Base-by-base conservation (phyloP, 2,888 invertebrate genomes). In the Chrysodeixis includens region DNA sequence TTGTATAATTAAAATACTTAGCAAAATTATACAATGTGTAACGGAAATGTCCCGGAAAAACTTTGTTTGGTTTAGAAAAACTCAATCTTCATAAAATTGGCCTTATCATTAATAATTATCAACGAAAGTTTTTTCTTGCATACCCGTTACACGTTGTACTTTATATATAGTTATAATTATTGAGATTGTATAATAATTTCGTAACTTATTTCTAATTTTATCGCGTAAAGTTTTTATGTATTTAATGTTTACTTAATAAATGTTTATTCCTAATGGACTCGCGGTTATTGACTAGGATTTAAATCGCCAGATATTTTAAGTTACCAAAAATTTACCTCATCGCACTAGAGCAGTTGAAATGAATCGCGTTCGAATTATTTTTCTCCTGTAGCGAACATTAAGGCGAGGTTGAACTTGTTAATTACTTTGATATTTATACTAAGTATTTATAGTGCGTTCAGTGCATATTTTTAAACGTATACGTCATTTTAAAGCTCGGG, bases 301-400 rank as follows among this genome's bases (percentile, higher is more conserved):
- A 62, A 64, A 62, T 59, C 60, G 30, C 52, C 54, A 66, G 59
- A 59, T 76, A 76, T 61, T 62, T 56, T 68, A 68, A 66, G 78
- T 80, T 80, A 80, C 77, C 77, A 77, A 62, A 61, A 73, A 73
- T 62, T 57, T 77, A 80, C 78, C 77, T 77, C 78, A 73, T 63
- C 52, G 30, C 64, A 61, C 60, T 62, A 60, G 57, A 51, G 59
- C 55, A 65, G 40, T 40, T 51, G 46, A 56, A 30, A 64, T 44
- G 57, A 56, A 66, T 65, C 4, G 30, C 35, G 53, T 51, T 14
- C 54, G 46, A 71, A 64, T 46, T 49, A 56, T 32, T 51, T 30
- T 35, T 54, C 51, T 54, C 30, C 30, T 58, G 30, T 55, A 55
- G 16, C 65, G 44, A 51, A 71, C 64, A 55, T 60, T 57, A 52